Percentiles rank a stretch among this genome's conserved stretches.
Conservation (phyloP, 1,140 invertebrate species). For the Anagrus nilaparvatae region DNA sequence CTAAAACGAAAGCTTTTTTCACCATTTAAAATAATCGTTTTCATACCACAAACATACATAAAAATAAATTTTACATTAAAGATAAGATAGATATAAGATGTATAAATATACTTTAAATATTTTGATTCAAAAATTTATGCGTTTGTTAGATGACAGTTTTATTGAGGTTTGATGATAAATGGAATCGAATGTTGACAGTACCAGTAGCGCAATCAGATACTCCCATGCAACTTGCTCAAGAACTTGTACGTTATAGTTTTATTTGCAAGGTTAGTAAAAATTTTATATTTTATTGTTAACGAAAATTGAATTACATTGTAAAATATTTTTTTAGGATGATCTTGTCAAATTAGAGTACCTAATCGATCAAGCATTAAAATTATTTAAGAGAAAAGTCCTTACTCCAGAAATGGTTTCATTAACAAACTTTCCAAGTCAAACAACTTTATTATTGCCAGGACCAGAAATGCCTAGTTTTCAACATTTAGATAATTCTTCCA, state of each 20-base stretch:
- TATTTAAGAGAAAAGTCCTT: conserved; percentile 36
- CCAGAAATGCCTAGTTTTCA: conserved; percentile 35
- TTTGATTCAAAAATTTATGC: too few relatives aligned
- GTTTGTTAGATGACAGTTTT: conserved; percentile 77
- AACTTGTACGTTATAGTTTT: conserved; percentile 93
- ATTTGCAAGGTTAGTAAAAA: conserved; percentile 74
- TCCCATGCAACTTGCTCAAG: conserved; percentile 71
- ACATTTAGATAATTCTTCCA: conserved; percentile 30
- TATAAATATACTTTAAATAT: too few relatives aligned
- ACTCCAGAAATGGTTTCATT: conserved; percentile 37
- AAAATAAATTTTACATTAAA: too few relatives aligned
- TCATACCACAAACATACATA: too few relatives aligned
- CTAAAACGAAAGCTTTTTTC: too few relatives aligned
- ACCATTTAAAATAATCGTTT: too few relatives aligned
- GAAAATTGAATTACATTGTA: conserved; percentile 1
- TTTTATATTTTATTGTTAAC: neutral
- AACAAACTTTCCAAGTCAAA: conserved; percentile 38
- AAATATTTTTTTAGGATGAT: conserved; percentile 36
- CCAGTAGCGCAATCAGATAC: conserved; percentile 76
- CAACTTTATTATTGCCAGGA: conserved; percentile 34
- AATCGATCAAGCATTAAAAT: conserved; percentile 40
- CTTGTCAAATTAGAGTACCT: conserved; percentile 43
- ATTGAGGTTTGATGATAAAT: conserved; percentile 96
- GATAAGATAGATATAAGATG: too few relatives aligned
- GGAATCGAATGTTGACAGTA: conserved; percentile 96